Conservation (phyloP, 2,888 invertebrate species). For the Athrips mouffetella region DNA sequence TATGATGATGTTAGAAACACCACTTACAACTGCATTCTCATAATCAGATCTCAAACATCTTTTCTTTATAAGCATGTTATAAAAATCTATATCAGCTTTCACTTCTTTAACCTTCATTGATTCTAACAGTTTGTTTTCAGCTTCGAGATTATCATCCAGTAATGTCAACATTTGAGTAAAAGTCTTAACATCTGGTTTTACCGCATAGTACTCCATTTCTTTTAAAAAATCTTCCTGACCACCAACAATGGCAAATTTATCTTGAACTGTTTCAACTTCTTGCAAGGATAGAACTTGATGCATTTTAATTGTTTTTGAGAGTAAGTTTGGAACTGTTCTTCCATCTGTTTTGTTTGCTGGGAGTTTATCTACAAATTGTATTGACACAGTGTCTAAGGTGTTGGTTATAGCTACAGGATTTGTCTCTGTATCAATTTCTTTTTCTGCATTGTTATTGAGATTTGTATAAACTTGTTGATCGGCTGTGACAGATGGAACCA, state of each 20-base stretch:
- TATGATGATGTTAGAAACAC: neutral
- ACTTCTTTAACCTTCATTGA: constrained; percentile 79
- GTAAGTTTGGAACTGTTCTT: constrained; percentile 80
- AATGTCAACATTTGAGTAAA: constrained; percentile 86
- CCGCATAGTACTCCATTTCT: constrained; percentile 82
- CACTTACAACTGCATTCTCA: constrained; percentile 82
- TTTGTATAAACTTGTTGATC: neutral
- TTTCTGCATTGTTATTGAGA: neutral
- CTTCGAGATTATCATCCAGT: constrained; percentile 80
- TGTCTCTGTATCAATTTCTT: neutral
- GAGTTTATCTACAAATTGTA: constrained; percentile 34
- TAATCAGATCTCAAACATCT: constrained; percentile 84
- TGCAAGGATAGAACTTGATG: constrained; percentile 79
- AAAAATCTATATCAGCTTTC: constrained; percentile 88
- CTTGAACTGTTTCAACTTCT: constrained; percentile 78
- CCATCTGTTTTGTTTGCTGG: constrained; percentile 21
- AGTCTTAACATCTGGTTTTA: constrained; percentile 87
- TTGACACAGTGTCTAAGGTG: constrained; percentile 1
- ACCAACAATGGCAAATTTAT: constrained; percentile 87
- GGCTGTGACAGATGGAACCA: no score
- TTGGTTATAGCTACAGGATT: neutral
- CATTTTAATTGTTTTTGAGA: constrained; percentile 79
- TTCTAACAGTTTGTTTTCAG: constrained; percentile 83
- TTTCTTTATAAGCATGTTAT: constrained; percentile 91
- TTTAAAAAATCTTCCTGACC: constrained; percentile 86